A percentile compares a stretch with the other conserved stretches of the same genome.
Conservation (phyloP, 2,888 invertebrate genomes). For the Andrena marginata region DNA sequence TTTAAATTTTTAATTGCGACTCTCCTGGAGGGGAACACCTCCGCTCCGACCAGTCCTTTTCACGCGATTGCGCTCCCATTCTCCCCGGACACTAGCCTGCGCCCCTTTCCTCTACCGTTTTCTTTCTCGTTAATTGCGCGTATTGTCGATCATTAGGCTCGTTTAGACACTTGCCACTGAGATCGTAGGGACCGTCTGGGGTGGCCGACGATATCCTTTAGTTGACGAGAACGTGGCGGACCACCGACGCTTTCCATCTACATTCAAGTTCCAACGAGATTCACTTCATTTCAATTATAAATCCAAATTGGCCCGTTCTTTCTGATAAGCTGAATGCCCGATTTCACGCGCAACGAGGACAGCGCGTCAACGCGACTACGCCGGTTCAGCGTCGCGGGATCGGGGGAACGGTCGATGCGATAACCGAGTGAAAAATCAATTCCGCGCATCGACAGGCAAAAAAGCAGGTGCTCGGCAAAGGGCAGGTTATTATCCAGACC, state of each 20-base stretch:
- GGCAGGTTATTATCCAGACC: conserved; percentile 62
- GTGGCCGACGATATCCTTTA: not conserved
- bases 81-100: not conserved
- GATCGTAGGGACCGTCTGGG: not conserved
- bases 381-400: not conserved
- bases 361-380: conserved; percentile 2
- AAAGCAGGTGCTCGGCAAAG: conserved; percentile 61
- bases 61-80: conserved; percentile 14
- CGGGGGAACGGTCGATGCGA: not conserved
- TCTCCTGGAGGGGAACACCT: conserved; percentile 69
- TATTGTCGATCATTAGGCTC: not conserved
- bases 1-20: conserved; percentile 83
- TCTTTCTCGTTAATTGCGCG: conserved; percentile 17
- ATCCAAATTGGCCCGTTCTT: no score
- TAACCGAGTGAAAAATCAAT: conserved; percentile 58
- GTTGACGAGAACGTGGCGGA: no score
- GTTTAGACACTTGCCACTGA: not conserved
- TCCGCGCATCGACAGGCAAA: conserved; percentile 42
- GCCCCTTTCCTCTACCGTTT: not conserved
- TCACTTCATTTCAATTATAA: no score
- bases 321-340: not conserved
- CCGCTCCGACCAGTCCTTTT: conserved; percentile 35
- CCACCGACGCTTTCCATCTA: no score
- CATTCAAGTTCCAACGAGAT: no score
- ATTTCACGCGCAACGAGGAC: not conserved